Evolutionary conservation across 1,140 invertebrate species (phyloP).

Genomic region (Drosophila saltans): DNA sequence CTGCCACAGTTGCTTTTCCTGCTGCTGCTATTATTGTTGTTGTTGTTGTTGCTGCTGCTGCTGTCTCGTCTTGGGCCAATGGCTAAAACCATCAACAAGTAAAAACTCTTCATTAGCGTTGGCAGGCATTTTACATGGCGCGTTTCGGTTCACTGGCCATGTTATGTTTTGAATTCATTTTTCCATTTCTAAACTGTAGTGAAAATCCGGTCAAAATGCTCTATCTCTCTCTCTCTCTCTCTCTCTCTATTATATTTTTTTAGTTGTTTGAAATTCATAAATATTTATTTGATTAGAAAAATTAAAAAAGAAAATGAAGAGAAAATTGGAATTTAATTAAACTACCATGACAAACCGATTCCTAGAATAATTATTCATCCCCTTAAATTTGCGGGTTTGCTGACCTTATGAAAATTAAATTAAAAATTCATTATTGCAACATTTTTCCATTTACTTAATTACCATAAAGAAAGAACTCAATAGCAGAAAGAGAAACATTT

Average conservation of each 20-base stretch:
- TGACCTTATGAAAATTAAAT: constrained; percentile 14
- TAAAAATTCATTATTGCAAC: constrained; percentile 26
- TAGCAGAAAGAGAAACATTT: neutral
- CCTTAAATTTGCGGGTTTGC: neutral
- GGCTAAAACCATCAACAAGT: constrained; percentile 63
- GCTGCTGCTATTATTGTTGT: neutral
- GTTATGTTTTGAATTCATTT: constrained; percentile 24
- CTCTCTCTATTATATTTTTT: neutral
- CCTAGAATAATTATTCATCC: neutral
- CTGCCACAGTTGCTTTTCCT: constrained; percentile 20
- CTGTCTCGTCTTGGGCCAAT: constrained; percentile 57
- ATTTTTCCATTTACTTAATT: constrained; percentile 23
- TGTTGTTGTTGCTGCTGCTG: constrained; percentile 34
- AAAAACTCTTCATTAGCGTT: constrained; percentile 74
- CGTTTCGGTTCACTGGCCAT: constrained; percentile 73
- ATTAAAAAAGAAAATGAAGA: neutral
- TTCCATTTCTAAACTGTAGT: constrained; percentile 54
- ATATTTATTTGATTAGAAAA: constrained; percentile 19
- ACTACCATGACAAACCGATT: neutral
- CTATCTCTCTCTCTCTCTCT: neutral
- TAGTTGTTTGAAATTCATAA: constrained; percentile 16
- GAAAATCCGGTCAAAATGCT: constrained; percentile 35
- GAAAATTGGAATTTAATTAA: constrained; percentile 23
- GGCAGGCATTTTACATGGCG: constrained; percentile 48
- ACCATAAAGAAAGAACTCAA: neutral